Conservation (phyloP, 2,113 vertebrate species). For the Candoia aspera region DNA sequence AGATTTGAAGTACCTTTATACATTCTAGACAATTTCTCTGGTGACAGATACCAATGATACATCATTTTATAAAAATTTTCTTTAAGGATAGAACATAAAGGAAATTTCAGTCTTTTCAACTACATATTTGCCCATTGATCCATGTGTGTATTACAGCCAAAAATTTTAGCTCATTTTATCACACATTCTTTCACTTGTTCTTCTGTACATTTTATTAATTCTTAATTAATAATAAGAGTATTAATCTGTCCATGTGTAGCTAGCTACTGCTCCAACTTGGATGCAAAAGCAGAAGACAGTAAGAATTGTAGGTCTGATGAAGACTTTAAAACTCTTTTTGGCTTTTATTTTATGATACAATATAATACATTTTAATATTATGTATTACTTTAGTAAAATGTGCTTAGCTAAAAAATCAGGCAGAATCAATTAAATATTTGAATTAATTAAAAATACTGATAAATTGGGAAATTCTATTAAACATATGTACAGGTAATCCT, state of each 20-base stretch:
- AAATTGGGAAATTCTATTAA: neutral
- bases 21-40: too few relatives aligned
- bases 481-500: neutral
- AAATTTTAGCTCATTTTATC: too few relatives aligned
- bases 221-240: neutral
- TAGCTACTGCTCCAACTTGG: neutral
- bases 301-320: neutral
- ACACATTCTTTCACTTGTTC: too few relatives aligned
- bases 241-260: neutral
- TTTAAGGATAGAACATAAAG: too few relatives aligned
- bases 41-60: too few relatives aligned
- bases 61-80: too few relatives aligned
- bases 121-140: too few relatives aligned
- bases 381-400: neutral
- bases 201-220: neutral
- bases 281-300: neutral
- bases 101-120: too few relatives aligned
- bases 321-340: neutral
- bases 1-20: too few relatives aligned
- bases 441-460: neutral
- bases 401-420: neutral
- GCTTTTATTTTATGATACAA: neutral
- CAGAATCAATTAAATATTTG: neutral
- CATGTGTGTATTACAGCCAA: too few relatives aligned
- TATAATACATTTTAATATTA: neutral